Percentiles rank a stretch among this genome's conserved stretches.
Evolutionary conservation across 2,797 vertebrate genomes (phyloP).

Genomic region (Ceryle rudis): DNA sequence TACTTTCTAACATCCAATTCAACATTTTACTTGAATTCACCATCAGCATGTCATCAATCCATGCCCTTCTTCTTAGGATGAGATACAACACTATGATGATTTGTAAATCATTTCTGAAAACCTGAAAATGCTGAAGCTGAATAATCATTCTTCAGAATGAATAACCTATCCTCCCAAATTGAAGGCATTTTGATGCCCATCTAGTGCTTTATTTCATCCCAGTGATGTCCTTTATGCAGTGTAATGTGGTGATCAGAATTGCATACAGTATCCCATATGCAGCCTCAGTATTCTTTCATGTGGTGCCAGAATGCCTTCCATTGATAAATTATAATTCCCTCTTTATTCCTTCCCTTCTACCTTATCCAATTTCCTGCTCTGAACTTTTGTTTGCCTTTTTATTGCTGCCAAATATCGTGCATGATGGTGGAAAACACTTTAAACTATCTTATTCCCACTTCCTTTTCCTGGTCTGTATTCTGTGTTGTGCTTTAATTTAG

Average conservation of each 20-base stretch:
- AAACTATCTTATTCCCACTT: not conserved
- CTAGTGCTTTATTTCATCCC: not conserved
- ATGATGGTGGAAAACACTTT: conserved; percentile 6
- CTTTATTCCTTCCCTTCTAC: not conserved
- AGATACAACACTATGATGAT: not conserved
- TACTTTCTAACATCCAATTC: conserved; percentile 28
- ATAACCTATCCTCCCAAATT: not conserved
- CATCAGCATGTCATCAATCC: not conserved
- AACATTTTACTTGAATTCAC: conserved; percentile 1
- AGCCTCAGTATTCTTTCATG: not conserved
- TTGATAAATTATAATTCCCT: conserved; percentile 23
- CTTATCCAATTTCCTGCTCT: conserved; percentile 20
- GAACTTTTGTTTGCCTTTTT: conserved; percentile 21
- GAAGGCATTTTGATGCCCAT: not conserved
- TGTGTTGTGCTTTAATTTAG: conserved; percentile 51
- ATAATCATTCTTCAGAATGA: conserved; percentile 10
- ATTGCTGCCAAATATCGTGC: conserved; percentile 7
- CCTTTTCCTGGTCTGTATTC: conserved; percentile 30
- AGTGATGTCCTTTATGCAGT: not conserved
- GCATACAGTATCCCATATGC: not conserved
- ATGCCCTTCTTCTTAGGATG: not conserved
- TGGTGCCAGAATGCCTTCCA: conserved; percentile 10
- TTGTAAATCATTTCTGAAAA: not conserved
- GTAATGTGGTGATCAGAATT: not conserved
- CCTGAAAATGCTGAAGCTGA: not conserved